These are phyloP conservation scores for Noctua janthe DNA, from an alignment of 2,888 invertebrate genomes.

Conservation along the genomic window DNA sequence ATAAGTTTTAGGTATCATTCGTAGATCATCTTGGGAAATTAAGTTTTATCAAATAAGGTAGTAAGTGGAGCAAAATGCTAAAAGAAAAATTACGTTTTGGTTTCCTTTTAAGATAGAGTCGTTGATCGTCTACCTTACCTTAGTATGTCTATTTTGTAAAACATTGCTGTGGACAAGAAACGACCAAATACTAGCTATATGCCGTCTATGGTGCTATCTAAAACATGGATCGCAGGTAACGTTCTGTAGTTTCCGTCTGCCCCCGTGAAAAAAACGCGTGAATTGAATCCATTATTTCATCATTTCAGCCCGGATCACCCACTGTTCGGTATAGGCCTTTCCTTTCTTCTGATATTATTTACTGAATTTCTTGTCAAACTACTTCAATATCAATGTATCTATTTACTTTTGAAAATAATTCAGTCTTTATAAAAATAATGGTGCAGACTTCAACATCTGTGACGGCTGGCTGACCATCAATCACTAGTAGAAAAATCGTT, in stretches of 20 bases:
- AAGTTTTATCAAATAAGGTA: conserved; percentile 10
- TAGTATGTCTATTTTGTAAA: background rate
- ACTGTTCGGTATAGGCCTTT: no score
- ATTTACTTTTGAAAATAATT: conserved; percentile 14
- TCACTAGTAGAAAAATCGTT: conserved; percentile 21
- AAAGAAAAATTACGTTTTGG: background rate
- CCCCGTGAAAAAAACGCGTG: no score
- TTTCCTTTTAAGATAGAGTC: conserved; percentile 2
- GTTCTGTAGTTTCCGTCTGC: no score
- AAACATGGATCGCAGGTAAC: background rate
- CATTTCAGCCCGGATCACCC: no score
- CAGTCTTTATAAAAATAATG: background rate
- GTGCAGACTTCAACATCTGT: background rate
- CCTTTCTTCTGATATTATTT: no score
- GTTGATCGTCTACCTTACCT: background rate
- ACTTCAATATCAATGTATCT: no score
- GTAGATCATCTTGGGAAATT: conserved; percentile 4
- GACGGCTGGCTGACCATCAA: conserved; percentile 11
- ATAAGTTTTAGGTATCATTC: background rate
- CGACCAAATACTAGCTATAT: no score
- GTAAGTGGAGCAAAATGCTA: conserved; percentile 10
- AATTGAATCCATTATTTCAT: no score
- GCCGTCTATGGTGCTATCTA: background rate
- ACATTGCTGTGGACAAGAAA: background rate
- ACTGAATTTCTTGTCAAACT: no score